Evolutionary conservation across 2,888 invertebrate species (phyloP).

Genomic region (Lymantria dispar): DNA sequence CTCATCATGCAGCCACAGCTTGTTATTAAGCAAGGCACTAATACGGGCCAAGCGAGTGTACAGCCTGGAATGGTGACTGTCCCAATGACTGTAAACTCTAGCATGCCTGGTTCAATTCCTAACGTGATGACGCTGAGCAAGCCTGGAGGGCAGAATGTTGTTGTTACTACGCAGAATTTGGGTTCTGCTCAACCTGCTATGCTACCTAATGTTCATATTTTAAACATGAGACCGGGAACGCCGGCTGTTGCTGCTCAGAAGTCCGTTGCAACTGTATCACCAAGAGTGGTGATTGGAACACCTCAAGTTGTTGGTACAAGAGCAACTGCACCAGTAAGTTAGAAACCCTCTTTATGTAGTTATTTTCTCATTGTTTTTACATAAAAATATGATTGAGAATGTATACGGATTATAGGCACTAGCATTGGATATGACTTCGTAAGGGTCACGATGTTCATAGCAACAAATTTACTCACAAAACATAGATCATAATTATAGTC

Average conservation of each 20-base stretch:
- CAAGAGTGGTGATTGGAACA: conserved; percentile 91
- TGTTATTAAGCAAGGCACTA: conserved; percentile 71
- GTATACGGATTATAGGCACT: neutral
- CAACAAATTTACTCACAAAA: no score
- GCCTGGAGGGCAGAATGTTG: conserved; percentile 73
- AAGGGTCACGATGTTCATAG: no score
- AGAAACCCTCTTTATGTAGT: conserved; percentile 18
- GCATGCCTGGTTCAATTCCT: conserved; percentile 80
- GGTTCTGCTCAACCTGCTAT: conserved; percentile 84
- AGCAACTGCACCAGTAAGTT: conserved; percentile 89
- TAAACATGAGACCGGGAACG: conserved; percentile 91
- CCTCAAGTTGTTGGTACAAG: conserved; percentile 92
- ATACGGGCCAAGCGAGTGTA: conserved; percentile 62
- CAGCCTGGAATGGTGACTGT: conserved; percentile 84
- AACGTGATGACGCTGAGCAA: conserved; percentile 86
- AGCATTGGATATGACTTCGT: no score
- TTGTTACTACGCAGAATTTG: conserved; percentile 82
- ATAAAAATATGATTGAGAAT: neutral
- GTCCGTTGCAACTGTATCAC: conserved; percentile 88
- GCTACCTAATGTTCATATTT: conserved; percentile 91
- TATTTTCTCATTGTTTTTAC: conserved; percentile 26
- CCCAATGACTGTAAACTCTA: conserved; percentile 84
- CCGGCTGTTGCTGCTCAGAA: conserved; percentile 87
- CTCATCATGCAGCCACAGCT: conserved; percentile 72
- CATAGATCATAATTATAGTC: no score